Conservation (phyloP, 2,888 invertebrate genomes). For the Ochlodes sylvanus region DNA sequence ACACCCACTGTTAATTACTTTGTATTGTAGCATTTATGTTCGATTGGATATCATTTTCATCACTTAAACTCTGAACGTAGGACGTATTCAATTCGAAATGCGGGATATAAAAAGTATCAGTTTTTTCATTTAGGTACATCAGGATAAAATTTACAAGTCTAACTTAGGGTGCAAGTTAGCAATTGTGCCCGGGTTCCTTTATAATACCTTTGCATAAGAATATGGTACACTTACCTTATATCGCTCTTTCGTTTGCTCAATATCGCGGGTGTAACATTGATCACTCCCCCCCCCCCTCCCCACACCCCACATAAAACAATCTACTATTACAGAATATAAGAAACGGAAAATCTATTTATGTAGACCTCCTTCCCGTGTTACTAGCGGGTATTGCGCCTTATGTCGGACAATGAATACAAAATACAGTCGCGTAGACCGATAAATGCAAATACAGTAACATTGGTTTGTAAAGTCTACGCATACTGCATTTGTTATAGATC, state of each 20-base stretch:
- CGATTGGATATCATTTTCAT: too few relatives aligned
- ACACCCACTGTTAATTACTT: background rate
- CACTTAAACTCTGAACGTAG: too few relatives aligned
- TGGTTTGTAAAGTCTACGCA: conserved; percentile 25
- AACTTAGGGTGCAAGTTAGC: background rate
- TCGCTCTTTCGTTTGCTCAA: too few relatives aligned
- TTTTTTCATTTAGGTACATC: too few relatives aligned
- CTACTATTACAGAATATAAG: background rate
- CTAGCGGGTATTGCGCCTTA: background rate
- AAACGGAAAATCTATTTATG: background rate
- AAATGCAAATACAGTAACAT: conserved; percentile 33
- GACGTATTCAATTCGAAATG: too few relatives aligned
- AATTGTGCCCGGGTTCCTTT: background rate
- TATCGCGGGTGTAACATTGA: too few relatives aligned
- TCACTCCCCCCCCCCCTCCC: too few relatives aligned
- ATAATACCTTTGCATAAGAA: too few relatives aligned
- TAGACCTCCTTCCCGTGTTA: background rate
- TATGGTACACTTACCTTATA: too few relatives aligned
- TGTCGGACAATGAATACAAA: conserved; percentile 3
- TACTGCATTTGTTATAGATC: conserved; percentile 39
- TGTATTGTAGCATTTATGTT: background rate
- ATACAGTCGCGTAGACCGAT: conserved; percentile 22
- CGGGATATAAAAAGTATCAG: too few relatives aligned
- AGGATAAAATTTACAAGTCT: too few relatives aligned
- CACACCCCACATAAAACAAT: background rate